phyloP scores from a whole-genome alignment of 2,113 vertebrate species.

The Melanotaenia duboulayi region DNA sequence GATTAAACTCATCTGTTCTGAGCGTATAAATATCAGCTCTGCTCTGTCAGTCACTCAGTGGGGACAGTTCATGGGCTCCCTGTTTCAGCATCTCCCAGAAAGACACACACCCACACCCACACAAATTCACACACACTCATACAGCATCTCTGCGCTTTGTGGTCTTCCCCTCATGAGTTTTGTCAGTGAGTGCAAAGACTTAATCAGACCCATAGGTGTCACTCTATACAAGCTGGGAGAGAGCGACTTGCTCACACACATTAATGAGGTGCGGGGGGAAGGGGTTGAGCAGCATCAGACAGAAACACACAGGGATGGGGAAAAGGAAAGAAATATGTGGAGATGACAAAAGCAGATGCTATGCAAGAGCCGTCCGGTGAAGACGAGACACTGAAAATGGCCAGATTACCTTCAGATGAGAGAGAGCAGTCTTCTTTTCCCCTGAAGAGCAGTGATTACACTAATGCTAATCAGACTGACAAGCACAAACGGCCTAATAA shows the following conservation, averaged over 20 bases:
- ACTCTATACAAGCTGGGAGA: conserved; percentile 86
- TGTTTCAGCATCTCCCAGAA: conserved; percentile 41
- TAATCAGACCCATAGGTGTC: conserved; percentile 86
- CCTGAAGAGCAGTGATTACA: conserved; percentile 85
- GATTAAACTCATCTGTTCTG: conserved; percentile 77
- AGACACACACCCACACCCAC: conserved; percentile 16
- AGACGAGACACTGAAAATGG: conserved; percentile 82
- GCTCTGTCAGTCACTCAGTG: conserved; percentile 68
- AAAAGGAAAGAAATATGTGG: conserved; percentile 79
- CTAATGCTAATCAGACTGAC: conserved; percentile 87
- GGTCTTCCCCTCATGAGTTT: conserved; percentile 39
- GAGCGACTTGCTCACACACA: conserved; percentile 71
- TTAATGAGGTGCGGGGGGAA: conserved; percentile 65
- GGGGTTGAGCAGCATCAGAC: conserved; percentile 65
- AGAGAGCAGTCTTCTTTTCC: conserved; percentile 78
- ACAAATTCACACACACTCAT: conserved; percentile 1
- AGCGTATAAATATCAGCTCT: conserved; percentile 70
- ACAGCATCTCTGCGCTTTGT: conserved; percentile 30
- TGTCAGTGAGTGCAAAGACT: conserved; percentile 73
- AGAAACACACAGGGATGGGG: conserved; percentile 60
- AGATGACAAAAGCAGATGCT: conserved; percentile 86
- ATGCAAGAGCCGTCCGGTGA: conserved; percentile 78
- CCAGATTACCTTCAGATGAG: conserved; percentile 83
- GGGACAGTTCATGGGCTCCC: conserved; percentile 66
- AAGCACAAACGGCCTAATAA: conserved; percentile 86